Percentiles rank a stretch among this genome's conserved stretches.
These are phyloP conservation scores for Sarcophaga subvicina DNA, from an alignment of 2,888 invertebrate genomes.

Conservation along the genomic window DNA sequence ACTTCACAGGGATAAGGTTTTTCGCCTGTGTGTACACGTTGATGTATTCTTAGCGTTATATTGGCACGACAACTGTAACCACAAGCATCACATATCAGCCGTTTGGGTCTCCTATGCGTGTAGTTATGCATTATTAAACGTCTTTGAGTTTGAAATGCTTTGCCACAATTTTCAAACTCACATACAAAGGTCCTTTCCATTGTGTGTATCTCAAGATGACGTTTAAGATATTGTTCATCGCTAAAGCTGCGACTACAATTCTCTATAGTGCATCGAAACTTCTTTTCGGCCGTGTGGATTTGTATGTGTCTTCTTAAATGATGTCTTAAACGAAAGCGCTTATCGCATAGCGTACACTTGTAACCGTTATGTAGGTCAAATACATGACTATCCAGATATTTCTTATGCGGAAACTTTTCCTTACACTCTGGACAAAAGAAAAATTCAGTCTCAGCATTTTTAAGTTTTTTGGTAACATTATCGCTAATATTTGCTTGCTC, in stretches of 20 bases:
- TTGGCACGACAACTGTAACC: slow-evolving; percentile 54
- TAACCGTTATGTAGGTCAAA: slow-evolving; percentile 57
- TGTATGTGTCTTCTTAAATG: slow-evolving; percentile 72
- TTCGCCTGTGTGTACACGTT: slow-evolving; percentile 65
- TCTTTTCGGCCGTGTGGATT: slow-evolving; percentile 64
- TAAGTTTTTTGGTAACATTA: not conserved
- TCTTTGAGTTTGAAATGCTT: slow-evolving; percentile 73
- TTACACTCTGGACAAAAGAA: not conserved
- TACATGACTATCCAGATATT: slow-evolving; percentile 59
- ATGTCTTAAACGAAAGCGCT: slow-evolving; percentile 21
- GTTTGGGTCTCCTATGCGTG: slow-evolving; percentile 75
- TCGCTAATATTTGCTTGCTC: no score
- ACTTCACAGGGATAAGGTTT: slow-evolving; percentile 58
- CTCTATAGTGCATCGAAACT: slow-evolving; percentile 72
- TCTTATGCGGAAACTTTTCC: slow-evolving; percentile 40
- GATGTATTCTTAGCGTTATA: slow-evolving; percentile 63
- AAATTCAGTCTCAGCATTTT: no score
- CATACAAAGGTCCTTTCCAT: slow-evolving; percentile 74
- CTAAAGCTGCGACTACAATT: slow-evolving; percentile 75
- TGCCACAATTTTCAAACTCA: slow-evolving; percentile 74
- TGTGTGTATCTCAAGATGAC: slow-evolving; percentile 73
- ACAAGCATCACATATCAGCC: slow-evolving; percentile 51
- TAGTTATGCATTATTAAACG: slow-evolving; percentile 75
- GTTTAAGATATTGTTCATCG: slow-evolving; percentile 72
- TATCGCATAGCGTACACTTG: slow-evolving; percentile 68